Evolutionary conservation across 2,888 invertebrate genomes (phyloP).

Genomic region (Matsumyia berberina): DNA sequence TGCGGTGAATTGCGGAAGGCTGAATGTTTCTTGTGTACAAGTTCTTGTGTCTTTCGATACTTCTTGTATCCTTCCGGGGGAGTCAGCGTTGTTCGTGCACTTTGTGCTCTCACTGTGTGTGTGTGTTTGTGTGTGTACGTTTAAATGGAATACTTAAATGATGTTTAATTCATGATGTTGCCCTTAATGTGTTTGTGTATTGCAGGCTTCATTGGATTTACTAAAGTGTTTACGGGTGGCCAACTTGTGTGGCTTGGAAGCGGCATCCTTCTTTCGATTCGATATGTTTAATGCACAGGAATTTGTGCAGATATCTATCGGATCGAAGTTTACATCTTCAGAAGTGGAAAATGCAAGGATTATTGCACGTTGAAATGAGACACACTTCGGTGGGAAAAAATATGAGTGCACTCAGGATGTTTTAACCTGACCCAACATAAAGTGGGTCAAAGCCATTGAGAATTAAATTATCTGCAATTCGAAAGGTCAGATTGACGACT

Average conservation of each 20-base stretch:
- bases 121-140: slow-evolving; percentile 37
- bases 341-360: slow-evolving; percentile 62
- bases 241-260: slow-evolving; percentile 28
- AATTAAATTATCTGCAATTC: slow-evolving; percentile 39
- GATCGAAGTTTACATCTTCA: slow-evolving; percentile 24
- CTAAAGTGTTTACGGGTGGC: slow-evolving; percentile 64
- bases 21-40: slow-evolving; percentile 51
- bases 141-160: slow-evolving; percentile 73
- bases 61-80: slow-evolving; percentile 29
- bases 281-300: slow-evolving; percentile 48
- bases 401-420: slow-evolving; percentile 50
- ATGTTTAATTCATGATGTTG: slow-evolving; percentile 76
- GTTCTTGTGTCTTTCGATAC: slow-evolving; percentile 46
- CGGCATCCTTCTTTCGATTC: slow-evolving; percentile 21
- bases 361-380: slow-evolving; percentile 62
- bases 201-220: slow-evolving; percentile 68
- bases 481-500: too few species aligned
- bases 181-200: slow-evolving; percentile 59
- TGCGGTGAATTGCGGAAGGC: background rate
- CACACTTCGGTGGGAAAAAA: slow-evolving; percentile 48
- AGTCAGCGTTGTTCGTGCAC: slow-evolving; percentile 41
- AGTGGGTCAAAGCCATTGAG: slow-evolving; percentile 44
- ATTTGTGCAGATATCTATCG: slow-evolving; percentile 46
- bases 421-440: slow-evolving; percentile 14
- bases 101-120: slow-evolving; percentile 1